Evolutionary conservation across 1,140 invertebrate species (phyloP), one percentile per base, ranked within the genome.

Genomic region (Drosophila oshimai): DNA sequence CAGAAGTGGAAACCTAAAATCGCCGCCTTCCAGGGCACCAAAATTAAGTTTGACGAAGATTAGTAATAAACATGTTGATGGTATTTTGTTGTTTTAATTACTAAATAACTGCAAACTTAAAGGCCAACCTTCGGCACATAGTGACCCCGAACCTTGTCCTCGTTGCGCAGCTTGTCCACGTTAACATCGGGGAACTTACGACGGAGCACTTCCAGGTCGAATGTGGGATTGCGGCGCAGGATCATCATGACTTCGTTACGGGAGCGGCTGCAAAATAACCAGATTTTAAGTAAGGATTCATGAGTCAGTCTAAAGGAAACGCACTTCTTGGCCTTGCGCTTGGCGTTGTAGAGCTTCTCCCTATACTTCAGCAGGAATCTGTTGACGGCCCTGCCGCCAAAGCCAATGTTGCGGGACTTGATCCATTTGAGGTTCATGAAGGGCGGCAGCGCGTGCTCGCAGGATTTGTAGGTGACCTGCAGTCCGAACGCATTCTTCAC

Each of bases 101-200:
- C 62, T 67, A 67, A 65, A 31, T 65, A 65, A 50, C 42, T 65
- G 60, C 54, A 47, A 49, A 29, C 17, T 44, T 61, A 77, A 13
- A 31, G 49, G 15, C 62, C 81, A 26, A 90, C 62, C 72, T 93
- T 91, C 20, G 92, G 92, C 31, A 92, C 84, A 91, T 76, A 94
- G 91, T 95, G 94, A 37, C 95, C 94, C 65, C 93, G 91, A 9
- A 92, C 87, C 90, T 93, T 94, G 61, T 92, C 93, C 36, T 78
- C 88, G 3, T 81, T 76, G 73, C 92, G 93, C 0, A 94, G 89
- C 91, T 93, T 94, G 58, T 96, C 94, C 58, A 97, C 91, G 91
- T 97, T 92, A 10, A 96, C 94, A 91, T 94, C 90, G 9, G 97
- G 96, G 92, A 95, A 97, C 86, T 95, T 91, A 67, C 93, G 91